phyloP scores from a whole-genome alignment of 2,797 vertebrate genomes.

The Artibeus lituratus region DNA sequence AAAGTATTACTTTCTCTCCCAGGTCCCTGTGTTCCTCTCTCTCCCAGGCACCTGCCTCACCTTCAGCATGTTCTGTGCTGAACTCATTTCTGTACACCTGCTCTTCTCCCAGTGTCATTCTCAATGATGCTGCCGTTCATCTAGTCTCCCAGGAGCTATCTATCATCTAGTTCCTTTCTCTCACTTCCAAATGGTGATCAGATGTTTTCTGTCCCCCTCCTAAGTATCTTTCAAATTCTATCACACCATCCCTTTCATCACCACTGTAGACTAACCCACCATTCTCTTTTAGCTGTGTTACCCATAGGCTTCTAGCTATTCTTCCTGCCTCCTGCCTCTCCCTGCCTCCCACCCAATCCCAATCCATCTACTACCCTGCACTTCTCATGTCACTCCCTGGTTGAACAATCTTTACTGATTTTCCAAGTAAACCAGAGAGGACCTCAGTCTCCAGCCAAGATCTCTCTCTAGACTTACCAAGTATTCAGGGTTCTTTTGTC shows the following conservation, averaged over 20 bases:
- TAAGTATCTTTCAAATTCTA: background rate
- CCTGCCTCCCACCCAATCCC: background rate
- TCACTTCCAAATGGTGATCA: conserved; percentile 23
- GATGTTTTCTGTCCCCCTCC: background rate
- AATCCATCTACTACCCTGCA: background rate
- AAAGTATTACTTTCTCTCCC: background rate
- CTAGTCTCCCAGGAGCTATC: background rate
- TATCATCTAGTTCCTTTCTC: background rate
- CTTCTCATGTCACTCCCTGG: background rate
- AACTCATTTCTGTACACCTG: background rate
- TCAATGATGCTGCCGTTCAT: background rate
- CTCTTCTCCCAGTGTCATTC: background rate
- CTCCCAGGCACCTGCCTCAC: background rate
- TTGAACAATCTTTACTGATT: conserved; percentile 21
- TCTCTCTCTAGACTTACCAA: background rate
- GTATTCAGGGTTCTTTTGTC: background rate
- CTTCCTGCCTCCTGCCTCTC: background rate
- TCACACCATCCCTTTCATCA: background rate
- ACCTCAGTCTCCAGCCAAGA: background rate
- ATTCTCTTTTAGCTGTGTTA: background rate
- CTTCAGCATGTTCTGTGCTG: background rate
- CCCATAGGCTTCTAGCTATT: background rate
- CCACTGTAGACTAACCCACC: background rate
- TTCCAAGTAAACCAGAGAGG: background rate
- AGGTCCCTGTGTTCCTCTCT: background rate